These are phyloP conservation scores for Anser brachyrhynchus DNA, from an alignment of 2,113 vertebrate species.

Conservation along the genomic window DNA sequence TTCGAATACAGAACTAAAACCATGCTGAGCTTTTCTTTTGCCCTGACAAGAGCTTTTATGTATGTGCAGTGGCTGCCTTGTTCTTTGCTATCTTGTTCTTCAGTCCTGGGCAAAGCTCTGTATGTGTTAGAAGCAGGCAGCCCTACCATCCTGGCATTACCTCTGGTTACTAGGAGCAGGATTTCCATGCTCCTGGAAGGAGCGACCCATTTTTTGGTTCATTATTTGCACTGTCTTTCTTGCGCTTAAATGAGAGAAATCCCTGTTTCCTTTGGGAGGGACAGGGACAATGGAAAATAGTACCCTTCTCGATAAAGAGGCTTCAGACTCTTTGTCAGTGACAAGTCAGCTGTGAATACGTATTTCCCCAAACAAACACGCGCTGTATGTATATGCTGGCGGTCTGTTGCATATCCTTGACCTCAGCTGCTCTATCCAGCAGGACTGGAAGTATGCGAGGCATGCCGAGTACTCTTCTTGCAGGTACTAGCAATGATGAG, in stretches of 20 bases:
- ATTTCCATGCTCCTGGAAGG: neutral
- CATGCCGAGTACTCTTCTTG: neutral
- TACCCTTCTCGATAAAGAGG: neutral
- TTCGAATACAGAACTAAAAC: conserved; percentile 37
- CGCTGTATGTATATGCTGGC: neutral
- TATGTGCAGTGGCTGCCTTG: conserved; percentile 13
- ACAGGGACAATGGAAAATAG: neutral
- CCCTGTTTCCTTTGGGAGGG: neutral
- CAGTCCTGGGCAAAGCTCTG: neutral
- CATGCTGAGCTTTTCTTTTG: conserved; percentile 61
- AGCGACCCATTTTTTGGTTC: neutral
- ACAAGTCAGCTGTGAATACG: neutral
- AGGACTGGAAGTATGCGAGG: neutral
- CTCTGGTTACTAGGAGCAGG: neutral
- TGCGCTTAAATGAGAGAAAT: neutral
- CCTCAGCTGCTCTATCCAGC: neutral
- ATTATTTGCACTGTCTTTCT: neutral
- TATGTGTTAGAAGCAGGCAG: neutral
- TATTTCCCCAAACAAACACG: neutral
- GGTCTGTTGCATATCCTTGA: neutral
- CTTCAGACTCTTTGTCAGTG: neutral
- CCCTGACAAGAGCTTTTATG: conserved; percentile 34
- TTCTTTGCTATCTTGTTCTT: neutral
- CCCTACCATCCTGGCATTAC: neutral
- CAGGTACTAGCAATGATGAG: neutral